These are phyloP conservation scores for Tethea ocularis DNA, from an alignment of 2,888 invertebrate genomes.

Conservation along the genomic window DNA sequence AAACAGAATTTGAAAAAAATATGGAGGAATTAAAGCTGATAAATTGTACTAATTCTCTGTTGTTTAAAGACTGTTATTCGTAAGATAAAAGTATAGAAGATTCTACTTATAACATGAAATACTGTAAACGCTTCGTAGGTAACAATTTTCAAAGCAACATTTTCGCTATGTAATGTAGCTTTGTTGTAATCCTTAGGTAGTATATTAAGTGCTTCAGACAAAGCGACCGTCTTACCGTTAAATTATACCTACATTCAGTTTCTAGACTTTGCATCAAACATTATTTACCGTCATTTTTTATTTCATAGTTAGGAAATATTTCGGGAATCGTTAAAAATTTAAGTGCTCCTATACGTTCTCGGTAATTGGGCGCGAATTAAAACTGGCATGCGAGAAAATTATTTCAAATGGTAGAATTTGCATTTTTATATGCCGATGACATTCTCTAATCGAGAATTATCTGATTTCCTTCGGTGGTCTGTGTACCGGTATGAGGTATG, in stretches of 20 bases:
- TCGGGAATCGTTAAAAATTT: not conserved
- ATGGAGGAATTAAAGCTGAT: too few relatives aligned
- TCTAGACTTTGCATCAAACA: not conserved
- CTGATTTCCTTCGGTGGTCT: slow-evolving; percentile 11
- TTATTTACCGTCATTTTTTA: not conserved
- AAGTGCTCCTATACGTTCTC: not conserved
- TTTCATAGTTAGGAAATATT: not conserved
- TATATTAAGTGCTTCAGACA: not conserved
- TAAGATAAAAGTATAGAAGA: too few relatives aligned
- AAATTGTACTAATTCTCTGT: too few relatives aligned
- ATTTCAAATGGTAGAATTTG: too few relatives aligned
- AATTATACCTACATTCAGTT: not conserved
- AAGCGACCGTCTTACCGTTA: not conserved
- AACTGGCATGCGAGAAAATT: too few relatives aligned
- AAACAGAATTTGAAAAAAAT: too few relatives aligned
- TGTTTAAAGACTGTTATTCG: too few relatives aligned
- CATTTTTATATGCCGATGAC: too few relatives aligned
- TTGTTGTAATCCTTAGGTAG: not conserved
- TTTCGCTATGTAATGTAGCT: slow-evolving; percentile 1
- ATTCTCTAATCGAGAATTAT: not conserved
- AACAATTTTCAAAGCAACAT: not conserved
- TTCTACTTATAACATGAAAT: too few relatives aligned
- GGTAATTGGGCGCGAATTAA: not conserved
- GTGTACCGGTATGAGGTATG: slow-evolving; percentile 5
- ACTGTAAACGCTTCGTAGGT: too few relatives aligned